Conservation (phyloP, 1,140 invertebrate genomes). For the Drosophila persimilis region DNA sequence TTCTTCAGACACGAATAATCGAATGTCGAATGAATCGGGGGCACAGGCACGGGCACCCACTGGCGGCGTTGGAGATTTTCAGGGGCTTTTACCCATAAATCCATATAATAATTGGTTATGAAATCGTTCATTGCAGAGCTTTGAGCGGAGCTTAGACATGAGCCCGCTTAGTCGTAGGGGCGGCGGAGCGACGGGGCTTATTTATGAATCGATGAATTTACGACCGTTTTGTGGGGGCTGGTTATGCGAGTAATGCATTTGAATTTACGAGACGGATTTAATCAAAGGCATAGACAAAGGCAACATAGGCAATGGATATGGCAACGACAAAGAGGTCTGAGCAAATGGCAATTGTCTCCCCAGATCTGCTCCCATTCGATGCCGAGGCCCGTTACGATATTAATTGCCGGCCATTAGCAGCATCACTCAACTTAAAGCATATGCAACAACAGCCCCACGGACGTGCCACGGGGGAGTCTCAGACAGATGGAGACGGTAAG, state of each 20-base stretch:
- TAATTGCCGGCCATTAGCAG: conserved; percentile 73
- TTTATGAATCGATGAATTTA: conserved; percentile 70
- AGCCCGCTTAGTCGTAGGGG: neutral
- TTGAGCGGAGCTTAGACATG: conserved; percentile 29
- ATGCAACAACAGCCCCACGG: conserved; percentile 41
- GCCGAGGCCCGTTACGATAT: conserved; percentile 51
- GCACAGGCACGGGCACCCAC: neutral
- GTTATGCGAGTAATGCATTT: conserved; percentile 28
- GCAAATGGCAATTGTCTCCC: conserved; percentile 18
- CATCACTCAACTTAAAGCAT: conserved; percentile 72
- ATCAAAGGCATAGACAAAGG: conserved; percentile 23
- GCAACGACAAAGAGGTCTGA: conserved; percentile 5
- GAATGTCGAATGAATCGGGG: too few species aligned
- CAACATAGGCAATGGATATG: too few species aligned
- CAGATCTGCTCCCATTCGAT: conserved; percentile 23
- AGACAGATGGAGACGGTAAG: conserved; percentile 6
- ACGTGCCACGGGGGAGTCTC: too few species aligned
- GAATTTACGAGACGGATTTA: conserved; percentile 74
- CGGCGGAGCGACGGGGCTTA: conserved; percentile 34
- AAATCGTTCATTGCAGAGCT: conserved; percentile 67
- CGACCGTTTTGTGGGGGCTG: conserved; percentile 56
- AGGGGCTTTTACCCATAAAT: conserved; percentile 35
- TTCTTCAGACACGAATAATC: neutral
- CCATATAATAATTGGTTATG: conserved; percentile 71
- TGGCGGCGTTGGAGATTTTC: neutral